These are phyloP conservation scores for Holothuria leucospilota DNA, from an alignment of 53 echinoderm and acorn worm species.

Conservation along the genomic window DNA sequence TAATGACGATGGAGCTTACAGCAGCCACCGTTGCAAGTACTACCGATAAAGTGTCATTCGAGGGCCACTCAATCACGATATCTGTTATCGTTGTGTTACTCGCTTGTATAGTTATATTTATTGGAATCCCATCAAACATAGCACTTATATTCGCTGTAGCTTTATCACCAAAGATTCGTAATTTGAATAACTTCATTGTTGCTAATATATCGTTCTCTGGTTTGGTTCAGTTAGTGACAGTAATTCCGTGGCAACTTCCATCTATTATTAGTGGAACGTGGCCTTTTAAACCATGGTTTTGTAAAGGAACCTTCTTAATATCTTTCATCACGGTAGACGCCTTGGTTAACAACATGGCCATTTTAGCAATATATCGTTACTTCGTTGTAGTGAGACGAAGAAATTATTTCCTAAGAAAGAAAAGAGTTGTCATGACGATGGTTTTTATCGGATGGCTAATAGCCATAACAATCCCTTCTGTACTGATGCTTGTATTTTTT, in stretches of 20 bases:
- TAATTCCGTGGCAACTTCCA: constrained; percentile 31
- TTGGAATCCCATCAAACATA: constrained; percentile 27
- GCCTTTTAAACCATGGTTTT: constrained; percentile 10
- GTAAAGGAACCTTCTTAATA: constrained; percentile 1
- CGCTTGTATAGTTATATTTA: background rate
- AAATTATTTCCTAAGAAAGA: constrained; percentile 27
- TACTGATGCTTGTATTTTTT: background rate
- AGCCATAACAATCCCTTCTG: background rate
- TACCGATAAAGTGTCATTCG: too few species aligned
- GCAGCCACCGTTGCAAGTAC: too few species aligned
- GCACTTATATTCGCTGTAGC: background rate
- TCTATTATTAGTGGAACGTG: constrained; percentile 9
- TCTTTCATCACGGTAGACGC: constrained; percentile 23
- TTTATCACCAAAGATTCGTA: constrained; percentile 6
- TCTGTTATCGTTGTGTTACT: constrained; percentile 7
- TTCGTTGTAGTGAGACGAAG: constrained; percentile 30
- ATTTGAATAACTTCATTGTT: constrained; percentile 29
- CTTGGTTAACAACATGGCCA: constrained; percentile 34
- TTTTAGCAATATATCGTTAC: constrained; percentile 32
- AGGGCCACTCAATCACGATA: background rate
- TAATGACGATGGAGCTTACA: too few species aligned
- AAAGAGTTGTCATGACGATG: constrained; percentile 17
- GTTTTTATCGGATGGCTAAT: constrained; percentile 1
- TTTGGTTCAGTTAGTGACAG: constrained; percentile 15
- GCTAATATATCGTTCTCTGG: constrained; percentile 30